Evolutionary conservation across 2,888 invertebrate genomes (phyloP), one percentile per base, ranked within the genome.

Genomic region (Spisula subtruncata): DNA sequence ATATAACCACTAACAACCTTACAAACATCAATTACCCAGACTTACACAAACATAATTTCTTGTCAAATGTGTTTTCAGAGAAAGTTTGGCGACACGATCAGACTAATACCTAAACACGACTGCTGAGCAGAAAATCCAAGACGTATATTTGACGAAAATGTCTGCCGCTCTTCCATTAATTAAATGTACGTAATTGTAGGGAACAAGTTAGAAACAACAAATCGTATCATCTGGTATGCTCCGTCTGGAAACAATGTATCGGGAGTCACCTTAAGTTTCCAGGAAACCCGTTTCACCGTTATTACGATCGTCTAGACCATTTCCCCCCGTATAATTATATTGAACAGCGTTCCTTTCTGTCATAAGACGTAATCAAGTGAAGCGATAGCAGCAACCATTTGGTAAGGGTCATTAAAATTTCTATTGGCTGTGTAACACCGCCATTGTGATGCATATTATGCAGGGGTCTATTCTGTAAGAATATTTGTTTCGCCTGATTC

Each of bases 341-440:
- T 71, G 10, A 32, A 71, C 71, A 32, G 32, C 10, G 18, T 32
- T 71, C 6, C 71, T 29, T 71, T 32, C 32, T 71, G 71, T 71
- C 71, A 71, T 71, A 71, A 32, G 71, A 32, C 14, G 71, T n/a
- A 71, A 71, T 71, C n/a, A n/a, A n/a, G n/a, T n/a, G n/a, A n/a
- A n/a, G n/a, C n/a, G n/a, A n/a, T n/a, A n/a, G n/a, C n/a, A n/a
- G n/a, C n/a, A n/a, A n/a, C n/a, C n/a, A n/a, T n/a, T n/a, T n/a
- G n/a, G n/a, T n/a, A n/a, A n/a, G n/a, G n/a, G n/a, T n/a, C n/a
- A n/a, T n/a, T n/a, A n/a, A n/a, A n/a, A n/a, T n/a, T n/a, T n/a
- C n/a, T n/a, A n/a, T n/a, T n/a, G n/a, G n/a, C n/a, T n/a, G n/a
- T n/a, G n/a, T n/a, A n/a, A n/a, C n/a, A n/a, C 32, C 1, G n/a